Evolutionary conservation across 92 coral and sea anemone species (phyloP), one percentile per base, ranked within the genome.

Genomic region (Zoanthus solanderi): DNA sequence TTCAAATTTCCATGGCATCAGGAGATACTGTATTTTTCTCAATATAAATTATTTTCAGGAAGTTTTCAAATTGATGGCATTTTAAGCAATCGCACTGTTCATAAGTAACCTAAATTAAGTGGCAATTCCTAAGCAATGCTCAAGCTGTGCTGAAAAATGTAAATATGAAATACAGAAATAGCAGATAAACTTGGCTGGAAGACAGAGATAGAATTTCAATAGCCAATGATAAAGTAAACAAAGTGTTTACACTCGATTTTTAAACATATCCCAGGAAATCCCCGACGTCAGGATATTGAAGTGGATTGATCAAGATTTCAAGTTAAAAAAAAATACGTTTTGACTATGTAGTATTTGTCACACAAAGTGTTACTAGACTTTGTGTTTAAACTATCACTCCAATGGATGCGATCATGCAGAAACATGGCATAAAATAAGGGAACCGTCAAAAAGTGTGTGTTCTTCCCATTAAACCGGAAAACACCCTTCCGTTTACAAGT

Each of bases 401-500:
- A 80, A 47, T n/a, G 31, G 42, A 57, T 23, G 58, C 73, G 53
- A 17, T 63, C 73, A 29, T 45, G 85, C 63, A 29, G 58, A 66
- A 37, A 37, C 42, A 37, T 1, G 4, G 42, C 42, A 37, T 37
- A 66, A 75, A 60, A 42, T 23, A 16, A 54, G 7, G 46, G 82
- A 13, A 16, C 28, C 53, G 78, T 57, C 68, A 54, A 28, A 16
- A 29, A 78, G 54, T 52, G 42, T 47, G n/a, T 46, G 65, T 76
- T 76, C 80, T 66, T 69, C 74, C 7, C 61, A 32, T 4, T 29
- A 54, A 15, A 66, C 85, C 75, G 85, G 85, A 81, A 81, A 81
- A 81, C 85, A 81, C 60, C 74, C 75, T 67, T 66, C 85, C 75
- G 84, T 61, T 29, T 16, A 17, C 57, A 47, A 44, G 85, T n/a